These are phyloP conservation scores for Crambe crambe DNA, from an alignment of 37 sponge, comb jelly and placozoan species.

Conservation along the genomic window DNA sequence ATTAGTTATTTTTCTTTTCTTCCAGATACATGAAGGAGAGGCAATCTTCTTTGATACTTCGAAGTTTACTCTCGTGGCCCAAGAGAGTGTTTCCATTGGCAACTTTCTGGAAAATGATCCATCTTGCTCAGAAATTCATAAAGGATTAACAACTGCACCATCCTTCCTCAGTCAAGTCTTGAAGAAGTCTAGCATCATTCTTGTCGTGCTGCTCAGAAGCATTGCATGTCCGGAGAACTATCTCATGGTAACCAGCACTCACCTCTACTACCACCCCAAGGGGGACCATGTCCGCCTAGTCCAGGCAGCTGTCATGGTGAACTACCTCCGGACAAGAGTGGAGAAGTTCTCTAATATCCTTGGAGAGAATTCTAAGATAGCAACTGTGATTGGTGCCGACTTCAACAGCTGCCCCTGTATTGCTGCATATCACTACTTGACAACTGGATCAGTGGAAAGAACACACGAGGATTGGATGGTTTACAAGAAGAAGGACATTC, in stretches of 20 bases:
- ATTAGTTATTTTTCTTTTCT: not conserved
- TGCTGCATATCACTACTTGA: conserved; percentile 68
- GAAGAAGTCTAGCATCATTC: conserved; percentile 54
- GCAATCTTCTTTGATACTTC: conserved; percentile 60
- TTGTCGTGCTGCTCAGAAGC: conserved; percentile 28
- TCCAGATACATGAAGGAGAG: conserved; percentile 80
- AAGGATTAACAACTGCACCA: conserved; percentile 20
- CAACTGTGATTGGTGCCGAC: conserved; percentile 75
- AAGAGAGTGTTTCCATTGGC: conserved; percentile 25
- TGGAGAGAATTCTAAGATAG: conserved; percentile 16
- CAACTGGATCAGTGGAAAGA: conserved; percentile 26
- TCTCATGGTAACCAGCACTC: conserved; percentile 74
- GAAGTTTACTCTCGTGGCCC: conserved; percentile 47
- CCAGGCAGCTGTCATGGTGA: conserved; percentile 57
- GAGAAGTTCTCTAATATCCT: conserved; percentile 13
- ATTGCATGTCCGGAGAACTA: conserved; percentile 8
- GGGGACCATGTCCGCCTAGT: conserved; percentile 78
- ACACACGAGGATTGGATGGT: conserved; percentile 64
- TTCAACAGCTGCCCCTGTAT: conserved; percentile 86
- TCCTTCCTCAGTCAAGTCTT: conserved; percentile 22
- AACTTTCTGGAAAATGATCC: conserved; percentile 49
- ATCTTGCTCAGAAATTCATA: conserved; percentile 11
- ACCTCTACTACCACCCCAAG: conserved; percentile 72
- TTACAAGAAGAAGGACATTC: conserved; percentile 22
- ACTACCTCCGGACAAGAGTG: conserved; percentile 20